Evolutionary conservation across 2,888 invertebrate genomes (phyloP).

Genomic region (Slavum lentiscoides): DNA sequence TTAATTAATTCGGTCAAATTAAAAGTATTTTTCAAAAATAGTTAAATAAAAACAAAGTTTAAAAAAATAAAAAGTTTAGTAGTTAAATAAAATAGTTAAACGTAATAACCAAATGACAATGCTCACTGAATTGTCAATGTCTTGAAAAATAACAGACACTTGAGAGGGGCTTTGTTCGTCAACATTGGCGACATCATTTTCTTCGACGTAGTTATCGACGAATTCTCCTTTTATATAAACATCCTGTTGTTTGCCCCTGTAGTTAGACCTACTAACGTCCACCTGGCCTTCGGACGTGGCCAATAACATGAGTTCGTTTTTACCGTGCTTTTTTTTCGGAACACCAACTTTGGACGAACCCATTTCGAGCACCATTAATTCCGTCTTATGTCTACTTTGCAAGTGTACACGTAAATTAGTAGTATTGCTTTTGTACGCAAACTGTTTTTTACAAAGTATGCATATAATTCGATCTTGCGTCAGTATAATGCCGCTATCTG

Average conservation of each 20-base stretch:
- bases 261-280: slow-evolving; percentile 26
- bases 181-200: background rate
- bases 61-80: too few species aligned
- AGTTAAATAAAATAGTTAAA: too few species aligned
- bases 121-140: slow-evolving; percentile 38
- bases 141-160: slow-evolving; percentile 42
- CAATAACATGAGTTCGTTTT: slow-evolving; percentile 44
- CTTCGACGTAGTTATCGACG: slow-evolving; percentile 13
- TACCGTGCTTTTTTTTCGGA: slow-evolving; percentile 25
- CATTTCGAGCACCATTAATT: slow-evolving; percentile 42
- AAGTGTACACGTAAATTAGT: slow-evolving; percentile 63
- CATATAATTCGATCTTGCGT: slow-evolving; percentile 62
- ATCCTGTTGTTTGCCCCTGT: slow-evolving; percentile 36
- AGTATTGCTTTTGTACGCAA: slow-evolving; percentile 63
- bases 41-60: too few species aligned
- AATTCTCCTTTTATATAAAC: slow-evolving; percentile 41
- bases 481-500: slow-evolving; percentile 60
- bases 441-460: slow-evolving; percentile 62
- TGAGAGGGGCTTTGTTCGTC: slow-evolving; percentile 25
- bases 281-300: slow-evolving; percentile 41
- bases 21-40: background rate
- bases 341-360: slow-evolving; percentile 32
- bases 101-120: too few species aligned
- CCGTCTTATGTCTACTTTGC: slow-evolving; percentile 61
- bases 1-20: background rate